These are phyloP conservation scores for Eupristina koningsbergeri DNA, from an alignment of 1,140 invertebrate genomes.

Conservation along the genomic window DNA sequence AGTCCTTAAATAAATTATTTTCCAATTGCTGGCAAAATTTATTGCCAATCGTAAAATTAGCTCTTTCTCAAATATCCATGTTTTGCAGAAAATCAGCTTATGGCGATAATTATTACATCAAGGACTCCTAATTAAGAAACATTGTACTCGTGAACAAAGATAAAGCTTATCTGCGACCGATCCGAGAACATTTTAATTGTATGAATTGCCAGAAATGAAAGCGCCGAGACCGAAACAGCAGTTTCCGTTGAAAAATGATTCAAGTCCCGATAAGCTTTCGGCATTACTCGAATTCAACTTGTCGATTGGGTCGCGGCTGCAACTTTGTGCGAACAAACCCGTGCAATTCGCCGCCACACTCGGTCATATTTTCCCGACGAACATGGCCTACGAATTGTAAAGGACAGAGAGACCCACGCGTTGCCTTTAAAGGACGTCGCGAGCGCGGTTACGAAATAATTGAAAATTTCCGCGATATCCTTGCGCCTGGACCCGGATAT, in stretches of 20 bases:
- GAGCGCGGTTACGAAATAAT: not conserved
- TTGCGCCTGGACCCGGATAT: too few relatives aligned
- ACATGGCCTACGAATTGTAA: not conserved
- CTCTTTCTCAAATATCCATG: not conserved
- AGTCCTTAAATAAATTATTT: conserved; percentile 6
- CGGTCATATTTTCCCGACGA: too few relatives aligned
- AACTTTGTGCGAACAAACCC: too few relatives aligned
- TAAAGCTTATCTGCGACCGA: not conserved
- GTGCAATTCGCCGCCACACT: too few relatives aligned
- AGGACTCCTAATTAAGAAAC: not conserved
- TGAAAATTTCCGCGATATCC: not conserved
- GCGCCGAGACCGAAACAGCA: too few relatives aligned
- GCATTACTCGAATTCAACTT: too few relatives aligned
- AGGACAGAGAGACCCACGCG: not conserved
- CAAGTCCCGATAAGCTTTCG: too few relatives aligned
- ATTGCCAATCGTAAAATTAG: not conserved
- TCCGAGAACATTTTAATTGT: not conserved
- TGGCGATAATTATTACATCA: not conserved
- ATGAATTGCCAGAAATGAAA: not conserved
- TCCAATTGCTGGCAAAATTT: not conserved
- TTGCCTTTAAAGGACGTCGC: not conserved
- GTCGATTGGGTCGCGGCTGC: too few relatives aligned
- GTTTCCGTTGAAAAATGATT: too few relatives aligned
- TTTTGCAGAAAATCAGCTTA: not conserved
- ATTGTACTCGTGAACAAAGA: not conserved